These are phyloP conservation scores for Helleia helle DNA, from an alignment of 2,888 invertebrate genomes.

Conservation along the genomic window DNA sequence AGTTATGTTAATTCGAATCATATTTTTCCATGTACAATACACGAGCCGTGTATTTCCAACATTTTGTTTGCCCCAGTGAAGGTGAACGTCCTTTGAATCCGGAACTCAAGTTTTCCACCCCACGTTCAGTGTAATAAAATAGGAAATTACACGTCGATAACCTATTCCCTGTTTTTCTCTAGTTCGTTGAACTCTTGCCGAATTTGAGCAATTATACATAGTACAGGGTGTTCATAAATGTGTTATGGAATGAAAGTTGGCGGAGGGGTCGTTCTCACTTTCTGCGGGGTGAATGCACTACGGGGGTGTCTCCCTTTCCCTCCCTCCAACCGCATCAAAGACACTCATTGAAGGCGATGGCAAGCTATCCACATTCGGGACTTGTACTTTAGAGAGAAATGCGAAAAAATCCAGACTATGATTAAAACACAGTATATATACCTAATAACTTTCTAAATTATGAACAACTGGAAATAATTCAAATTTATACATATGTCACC, in stretches of 20 bases:
- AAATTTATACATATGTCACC: too few species aligned
- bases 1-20: too few species aligned
- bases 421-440: too few species aligned
- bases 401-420: constrained; percentile 17
- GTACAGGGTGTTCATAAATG: constrained; percentile 51
- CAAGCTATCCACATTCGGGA: constrained; percentile 25
- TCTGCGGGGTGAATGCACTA: constrained; percentile 70
- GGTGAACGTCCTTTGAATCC: too few species aligned
- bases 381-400: constrained; percentile 10
- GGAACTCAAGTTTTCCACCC: not conserved
- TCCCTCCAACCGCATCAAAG: constrained; percentile 57
- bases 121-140: not conserved
- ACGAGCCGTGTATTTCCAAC: too few species aligned
- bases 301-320: constrained; percentile 49
- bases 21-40: too few species aligned
- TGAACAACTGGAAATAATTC: too few species aligned
- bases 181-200: constrained; percentile 56
- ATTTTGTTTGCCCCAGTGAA: too few species aligned
- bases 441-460: too few species aligned
- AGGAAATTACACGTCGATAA: not conserved
- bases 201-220: constrained; percentile 62
- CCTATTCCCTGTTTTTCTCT: constrained; percentile 28
- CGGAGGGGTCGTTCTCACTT: constrained; percentile 57
- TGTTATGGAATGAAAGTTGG: constrained; percentile 55
- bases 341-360: constrained; percentile 50